Conservation (phyloP, 2,888 invertebrate species). For the Erebia ligea region DNA sequence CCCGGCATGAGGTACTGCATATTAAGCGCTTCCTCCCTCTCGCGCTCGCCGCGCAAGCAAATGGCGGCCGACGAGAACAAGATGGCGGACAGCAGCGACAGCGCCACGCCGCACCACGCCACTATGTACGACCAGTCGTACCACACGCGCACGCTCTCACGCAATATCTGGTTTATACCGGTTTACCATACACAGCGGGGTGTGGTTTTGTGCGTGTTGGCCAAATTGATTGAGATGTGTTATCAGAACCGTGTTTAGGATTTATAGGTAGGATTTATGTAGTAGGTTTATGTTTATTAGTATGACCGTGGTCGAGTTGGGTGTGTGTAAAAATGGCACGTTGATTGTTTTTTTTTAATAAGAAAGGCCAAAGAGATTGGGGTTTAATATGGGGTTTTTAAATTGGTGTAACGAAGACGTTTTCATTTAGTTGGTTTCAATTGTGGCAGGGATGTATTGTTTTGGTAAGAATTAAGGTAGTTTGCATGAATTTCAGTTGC, state of each 20-base stretch:
- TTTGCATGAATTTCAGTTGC: too few species aligned
- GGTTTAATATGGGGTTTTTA: too few species aligned
- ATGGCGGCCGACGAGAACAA: slow-evolving; percentile 97
- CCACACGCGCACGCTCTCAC: slow-evolving; percentile 91
- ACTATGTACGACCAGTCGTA: slow-evolving; percentile 99
- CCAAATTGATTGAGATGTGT: neutral
- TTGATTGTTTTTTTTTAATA: neutral
- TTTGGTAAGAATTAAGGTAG: too few species aligned
- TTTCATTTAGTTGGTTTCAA: too few species aligned
- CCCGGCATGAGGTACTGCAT: slow-evolving; percentile 99
- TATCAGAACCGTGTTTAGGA: too few species aligned
- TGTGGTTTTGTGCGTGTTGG: neutral
- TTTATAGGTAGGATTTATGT: too few species aligned
- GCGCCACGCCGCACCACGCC: slow-evolving; percentile 98
- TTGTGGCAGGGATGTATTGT: too few species aligned
- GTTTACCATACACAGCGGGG: slow-evolving; percentile 29
- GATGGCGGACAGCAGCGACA: slow-evolving; percentile 95
- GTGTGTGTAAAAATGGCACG: too few species aligned
- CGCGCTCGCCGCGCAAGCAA: slow-evolving; percentile 96
- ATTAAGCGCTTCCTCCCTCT: slow-evolving; percentile 97
- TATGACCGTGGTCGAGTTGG: too few species aligned
- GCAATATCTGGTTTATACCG: slow-evolving; percentile 88
- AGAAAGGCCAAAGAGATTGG: neutral
- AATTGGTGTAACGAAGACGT: too few species aligned
- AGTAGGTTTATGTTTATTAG: too few species aligned